Evolutionary conservation across 2,888 invertebrate genomes (phyloP).

Genomic region (Watsonalla binaria): DNA sequence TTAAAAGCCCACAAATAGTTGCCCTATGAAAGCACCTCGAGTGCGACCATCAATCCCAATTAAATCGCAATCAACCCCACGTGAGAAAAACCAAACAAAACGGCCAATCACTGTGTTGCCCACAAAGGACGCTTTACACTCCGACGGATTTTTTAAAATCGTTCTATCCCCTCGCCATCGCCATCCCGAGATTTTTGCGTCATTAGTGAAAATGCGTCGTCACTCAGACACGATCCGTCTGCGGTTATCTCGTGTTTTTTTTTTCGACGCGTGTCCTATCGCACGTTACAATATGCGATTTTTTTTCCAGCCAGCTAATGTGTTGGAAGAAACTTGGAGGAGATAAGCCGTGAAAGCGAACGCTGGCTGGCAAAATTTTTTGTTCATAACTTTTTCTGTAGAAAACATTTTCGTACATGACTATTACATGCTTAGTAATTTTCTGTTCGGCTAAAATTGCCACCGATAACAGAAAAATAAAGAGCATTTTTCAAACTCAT

Average conservation of each 20-base stretch:
- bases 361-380: constrained; percentile 43
- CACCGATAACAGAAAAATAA: neutral
- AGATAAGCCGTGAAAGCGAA: constrained; percentile 66
- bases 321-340: constrained; percentile 63
- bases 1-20: constrained; percentile 16
- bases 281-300: constrained; percentile 71
- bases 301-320: constrained; percentile 64
- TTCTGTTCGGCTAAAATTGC: neutral
- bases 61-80: constrained; percentile 58
- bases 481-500: too few relatives aligned
- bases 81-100: constrained; percentile 73
- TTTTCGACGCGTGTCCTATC: constrained; percentile 60
- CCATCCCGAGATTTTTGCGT: constrained; percentile 67
- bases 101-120: constrained; percentile 52
- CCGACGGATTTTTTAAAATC: constrained; percentile 51
- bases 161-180: constrained; percentile 50
- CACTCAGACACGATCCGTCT: constrained; percentile 73
- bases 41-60: constrained; percentile 72
- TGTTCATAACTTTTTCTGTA: constrained; percentile 29
- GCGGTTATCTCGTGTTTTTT: constrained; percentile 60
- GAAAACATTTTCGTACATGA: constrained; percentile 18
- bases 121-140: constrained; percentile 48
- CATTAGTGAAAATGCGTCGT: constrained; percentile 66
- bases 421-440: constrained; percentile 4
- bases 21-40: constrained; percentile 34